Base-by-base conservation (phyloP, 2,113 vertebrate species). In the Leucopternis melanops region DNA sequence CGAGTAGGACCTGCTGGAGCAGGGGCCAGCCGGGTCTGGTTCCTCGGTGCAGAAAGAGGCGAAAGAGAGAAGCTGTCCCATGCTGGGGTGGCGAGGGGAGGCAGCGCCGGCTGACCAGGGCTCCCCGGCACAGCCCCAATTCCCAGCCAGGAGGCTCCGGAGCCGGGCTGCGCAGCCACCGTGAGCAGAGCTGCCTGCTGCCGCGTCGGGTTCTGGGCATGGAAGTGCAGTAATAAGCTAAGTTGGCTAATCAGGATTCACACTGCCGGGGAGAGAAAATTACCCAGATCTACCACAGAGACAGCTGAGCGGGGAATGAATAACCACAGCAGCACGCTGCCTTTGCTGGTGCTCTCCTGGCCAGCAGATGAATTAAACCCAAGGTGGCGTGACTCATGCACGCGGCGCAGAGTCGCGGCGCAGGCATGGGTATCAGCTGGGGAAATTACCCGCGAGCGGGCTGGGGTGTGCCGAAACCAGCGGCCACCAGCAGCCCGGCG, bases 91-190 rank as follows among this genome's bases (percentile, higher is more conserved):
- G 17, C 0, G 0, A 15, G 10, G 34, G 38, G 36, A 29, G 23
- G 44, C 65, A 8, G 52, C 2, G 12, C 32, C 1, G 2, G 23
- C 20, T 0, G 42, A 2, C 10, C 1, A 0, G 65, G 32, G 32
- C 44, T 55, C 71, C 52, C 70, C 4, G 3, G 42, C 47, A 8
- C 42, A 9, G 57, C 40, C 62, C 58, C 1, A 0, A 16, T 62
- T 25, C 72, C 69, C 45, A 4, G 50, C 66, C 31, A 6, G 57
- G 26, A 72, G 31, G 55, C 57, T 44, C 78, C 2, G 5, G 59
- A 71, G 40, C 8, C 0, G 44, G 27, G 20, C 72, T 32, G 31
- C 6, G 1, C 4, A 47, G 21, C 52, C 1, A 6, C 42, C 1
- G 16, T 5, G 44, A 9, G 23, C 57, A 22, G 52, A 81, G 44